phyloP scores from a whole-genome alignment of 1,140 invertebrate species.

The Nasonia vitripennis region DNA sequence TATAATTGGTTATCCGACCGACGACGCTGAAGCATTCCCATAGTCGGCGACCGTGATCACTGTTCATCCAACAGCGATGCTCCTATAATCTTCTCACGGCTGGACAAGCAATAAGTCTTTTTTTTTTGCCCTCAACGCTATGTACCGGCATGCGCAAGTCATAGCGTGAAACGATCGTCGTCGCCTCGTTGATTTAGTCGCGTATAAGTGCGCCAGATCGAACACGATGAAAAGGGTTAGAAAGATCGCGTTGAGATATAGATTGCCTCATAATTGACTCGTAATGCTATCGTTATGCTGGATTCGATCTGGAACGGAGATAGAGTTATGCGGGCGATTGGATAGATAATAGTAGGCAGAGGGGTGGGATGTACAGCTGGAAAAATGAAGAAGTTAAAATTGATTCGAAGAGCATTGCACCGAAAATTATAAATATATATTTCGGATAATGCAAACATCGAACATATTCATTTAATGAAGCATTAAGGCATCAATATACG shows the following conservation, averaged over 20 bases:
- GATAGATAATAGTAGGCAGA: too few relatives aligned
- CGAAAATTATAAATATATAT: not conserved
- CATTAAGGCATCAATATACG: not conserved
- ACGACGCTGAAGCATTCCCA: not conserved
- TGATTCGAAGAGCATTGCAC: too few relatives aligned
- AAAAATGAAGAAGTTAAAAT: too few relatives aligned
- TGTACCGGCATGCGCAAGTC: not conserved
- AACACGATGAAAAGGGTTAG: not conserved
- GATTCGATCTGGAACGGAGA: not conserved
- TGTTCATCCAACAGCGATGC: not conserved
- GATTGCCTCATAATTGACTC: too few relatives aligned
- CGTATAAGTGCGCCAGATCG: not conserved
- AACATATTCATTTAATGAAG: not conserved
- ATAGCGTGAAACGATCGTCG: slow-evolving; percentile 1
- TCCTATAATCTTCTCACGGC: not conserved
- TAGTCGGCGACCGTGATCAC: not conserved
- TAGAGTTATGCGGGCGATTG: not conserved
- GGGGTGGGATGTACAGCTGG: too few relatives aligned
- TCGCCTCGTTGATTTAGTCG: not conserved
- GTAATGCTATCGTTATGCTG: not conserved
- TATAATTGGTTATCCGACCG: too few relatives aligned
- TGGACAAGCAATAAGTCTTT: not conserved
- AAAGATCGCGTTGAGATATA: not conserved
- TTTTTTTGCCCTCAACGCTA: not conserved
- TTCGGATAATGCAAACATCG: not conserved